phyloP scores from a whole-genome alignment of 1,140 invertebrate species.

The Drosophila chauvacae region DNA sequence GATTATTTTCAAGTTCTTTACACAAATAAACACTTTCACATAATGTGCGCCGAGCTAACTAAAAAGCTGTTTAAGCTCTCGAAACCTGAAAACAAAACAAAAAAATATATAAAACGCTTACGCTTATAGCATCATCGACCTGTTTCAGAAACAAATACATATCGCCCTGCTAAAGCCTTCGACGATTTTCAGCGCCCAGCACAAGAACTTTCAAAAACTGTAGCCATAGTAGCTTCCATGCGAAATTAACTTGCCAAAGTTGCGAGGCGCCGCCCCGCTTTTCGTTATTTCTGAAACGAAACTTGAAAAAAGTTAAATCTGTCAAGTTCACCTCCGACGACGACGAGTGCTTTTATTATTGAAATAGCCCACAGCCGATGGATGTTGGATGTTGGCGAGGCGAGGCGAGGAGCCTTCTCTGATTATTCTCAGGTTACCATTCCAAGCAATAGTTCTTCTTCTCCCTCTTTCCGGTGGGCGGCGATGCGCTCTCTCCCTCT shows the following conservation, averaged over 20 bases:
- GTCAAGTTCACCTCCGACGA: slow-evolving; percentile 71
- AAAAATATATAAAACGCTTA: slow-evolving; percentile 57
- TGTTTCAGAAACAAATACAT: slow-evolving; percentile 55
- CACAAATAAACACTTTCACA: slow-evolving; percentile 39
- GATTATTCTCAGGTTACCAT: slow-evolving; percentile 39
- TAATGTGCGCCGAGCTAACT: slow-evolving; percentile 15
- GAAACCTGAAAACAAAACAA: slow-evolving; percentile 13
- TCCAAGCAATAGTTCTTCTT: slow-evolving; percentile 4
- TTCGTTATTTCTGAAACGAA: slow-evolving; percentile 76
- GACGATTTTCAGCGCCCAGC: slow-evolving; percentile 82
- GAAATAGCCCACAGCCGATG: slow-evolving; percentile 21
- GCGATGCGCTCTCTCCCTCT: slow-evolving; percentile 30
- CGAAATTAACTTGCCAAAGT: slow-evolving; percentile 80
- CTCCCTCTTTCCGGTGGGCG: not conserved
- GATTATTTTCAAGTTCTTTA: slow-evolving; percentile 8
- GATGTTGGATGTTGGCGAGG: not conserved
- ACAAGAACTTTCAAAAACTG: slow-evolving; percentile 83
- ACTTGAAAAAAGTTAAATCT: slow-evolving; percentile 83
- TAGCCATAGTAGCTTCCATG: slow-evolving; percentile 82
- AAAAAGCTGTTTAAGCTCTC: slow-evolving; percentile 77
- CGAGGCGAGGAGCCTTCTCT: slow-evolving; percentile 12
- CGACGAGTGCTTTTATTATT: slow-evolving; percentile 72
- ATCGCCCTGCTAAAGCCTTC: slow-evolving; percentile 83
- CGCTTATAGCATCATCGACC: slow-evolving; percentile 47
- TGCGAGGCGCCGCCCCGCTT: slow-evolving; percentile 53